Conservation (phyloP, 2,113 vertebrate genomes). For the Holacanthus passer region DNA sequence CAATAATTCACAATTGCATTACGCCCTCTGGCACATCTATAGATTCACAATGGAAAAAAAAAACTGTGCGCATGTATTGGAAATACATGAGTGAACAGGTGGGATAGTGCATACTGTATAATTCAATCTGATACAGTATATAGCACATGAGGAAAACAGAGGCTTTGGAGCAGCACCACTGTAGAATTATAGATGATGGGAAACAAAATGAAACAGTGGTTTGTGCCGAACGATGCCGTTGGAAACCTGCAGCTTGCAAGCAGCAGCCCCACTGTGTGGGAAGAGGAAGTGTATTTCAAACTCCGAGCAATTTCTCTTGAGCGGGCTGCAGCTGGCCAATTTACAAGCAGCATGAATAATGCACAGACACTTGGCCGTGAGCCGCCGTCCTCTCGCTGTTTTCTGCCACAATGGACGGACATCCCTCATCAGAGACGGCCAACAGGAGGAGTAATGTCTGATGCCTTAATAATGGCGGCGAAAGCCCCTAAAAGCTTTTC, state of each 20-base stretch:
- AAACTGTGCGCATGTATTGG: constrained; percentile 34
- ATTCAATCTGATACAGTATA: constrained; percentile 56
- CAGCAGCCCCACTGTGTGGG: constrained; percentile 47
- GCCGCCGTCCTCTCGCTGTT: constrained; percentile 51
- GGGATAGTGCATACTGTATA: constrained; percentile 56
- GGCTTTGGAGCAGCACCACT: constrained; percentile 25
- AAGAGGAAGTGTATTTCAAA: constrained; percentile 59
- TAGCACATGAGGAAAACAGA: constrained; percentile 30
- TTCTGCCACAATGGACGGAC: constrained; percentile 39
- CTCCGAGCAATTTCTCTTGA: constrained; percentile 64
- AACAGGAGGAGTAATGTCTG: constrained; percentile 22
- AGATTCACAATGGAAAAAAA: constrained; percentile 44
- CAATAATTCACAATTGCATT: constrained; percentile 79
- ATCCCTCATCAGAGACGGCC: constrained; percentile 43
- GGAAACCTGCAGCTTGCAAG: constrained; percentile 51
- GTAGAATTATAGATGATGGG: constrained; percentile 61
- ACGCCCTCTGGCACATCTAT: constrained; percentile 54
- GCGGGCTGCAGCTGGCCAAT: constrained; percentile 78
- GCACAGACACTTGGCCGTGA: constrained; percentile 50
- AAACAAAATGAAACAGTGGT: constrained; percentile 66
- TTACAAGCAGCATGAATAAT: constrained; percentile 81
- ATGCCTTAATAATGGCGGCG: constrained; percentile 31
- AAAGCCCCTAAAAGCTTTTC: constrained; percentile 2
- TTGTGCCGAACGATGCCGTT: constrained; percentile 30
- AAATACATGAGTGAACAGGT: constrained; percentile 66